Evolutionary conservation across 2,113 vertebrate species (phyloP), one percentile per base, ranked within the genome.

Genomic region (Oncorhynchus nerka): DNA sequence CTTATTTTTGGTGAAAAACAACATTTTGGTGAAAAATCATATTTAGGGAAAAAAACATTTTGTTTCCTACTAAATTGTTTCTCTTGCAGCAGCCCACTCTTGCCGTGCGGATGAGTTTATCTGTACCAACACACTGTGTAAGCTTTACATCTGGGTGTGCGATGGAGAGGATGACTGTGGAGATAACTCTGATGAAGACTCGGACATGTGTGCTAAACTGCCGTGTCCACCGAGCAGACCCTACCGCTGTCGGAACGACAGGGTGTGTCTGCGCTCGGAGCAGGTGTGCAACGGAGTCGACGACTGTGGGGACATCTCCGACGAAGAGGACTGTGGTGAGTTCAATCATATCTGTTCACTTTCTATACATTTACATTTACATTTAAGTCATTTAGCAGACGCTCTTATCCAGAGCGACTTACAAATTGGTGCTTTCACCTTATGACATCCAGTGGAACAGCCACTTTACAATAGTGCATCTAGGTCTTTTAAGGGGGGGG

Each of bases 111-210:
- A 96, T 84, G 95, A 96, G 65, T 96, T 96, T 80, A 82, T 95
- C 70, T 96, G 95, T 84, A 96, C 95, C 88, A 96, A 96, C 85
- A 95, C 95, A 1, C 92, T 96, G 70, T 97, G 95, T 86, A 97
- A 96, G 76, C 92, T 96, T 1, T 90, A 91, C 73, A 90, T 94
- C 77, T 96, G 95, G 94, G 89, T 95, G 74, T 97, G 95, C 90
- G 95, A 97, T 73, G 95, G 95, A 1, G 94, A 96, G 86, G 95
- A 96, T 67, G 95, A 97, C 88, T 97, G 95, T 61, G 95, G 95
- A 75, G 95, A 96, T 83, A 95, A 95, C 75, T 95, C 95, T 4
- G 95, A 95, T 71, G 95, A 96, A 93, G 88, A 92, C 51, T 86
- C 94, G 77, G 93, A 94, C 70, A 92, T 95, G 91, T 96, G 95